A percentile compares a stretch with the other conserved stretches of the same genome.
These are phyloP conservation scores for Acanthoscelides obtectus DNA, from an alignment of 2,888 invertebrate species.

Conservation along the genomic window DNA sequence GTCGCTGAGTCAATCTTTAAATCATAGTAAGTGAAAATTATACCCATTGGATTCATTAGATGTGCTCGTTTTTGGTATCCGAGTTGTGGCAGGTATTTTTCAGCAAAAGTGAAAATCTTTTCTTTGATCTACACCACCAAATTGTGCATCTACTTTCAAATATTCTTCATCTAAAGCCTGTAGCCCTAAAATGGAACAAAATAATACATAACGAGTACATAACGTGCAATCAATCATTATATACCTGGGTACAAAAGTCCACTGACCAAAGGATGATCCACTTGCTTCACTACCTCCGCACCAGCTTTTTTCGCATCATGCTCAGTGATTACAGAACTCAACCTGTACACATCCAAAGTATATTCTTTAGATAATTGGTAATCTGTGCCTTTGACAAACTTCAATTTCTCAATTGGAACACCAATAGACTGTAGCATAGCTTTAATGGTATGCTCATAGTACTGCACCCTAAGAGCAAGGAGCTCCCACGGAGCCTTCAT, in stretches of 20 bases:
- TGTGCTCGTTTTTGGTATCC: constrained; percentile 95
- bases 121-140: constrained; percentile 98
- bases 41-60: constrained; percentile 99
- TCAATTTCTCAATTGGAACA: constrained; percentile 90
- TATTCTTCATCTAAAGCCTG: constrained; percentile 98
- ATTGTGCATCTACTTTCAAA: constrained; percentile 99
- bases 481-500: constrained; percentile 99
- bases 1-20: too few species aligned
- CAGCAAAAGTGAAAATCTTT: constrained; percentile 98
- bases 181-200: constrained; percentile 42
- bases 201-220: constrained; percentile 1
- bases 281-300: constrained; percentile 99
- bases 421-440: constrained; percentile 89
- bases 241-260: constrained; percentile 93
- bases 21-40: too few species aligned
- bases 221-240: too few species aligned
- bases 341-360: constrained; percentile 88
- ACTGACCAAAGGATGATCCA: constrained; percentile 90
- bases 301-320: constrained; percentile 99
- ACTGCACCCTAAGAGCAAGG: constrained; percentile 81
- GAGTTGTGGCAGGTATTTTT: constrained; percentile 92
- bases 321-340: constrained; percentile 89
- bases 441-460: constrained; percentile 93
- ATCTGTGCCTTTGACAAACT: constrained; percentile 91
- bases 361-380: constrained; percentile 92